Base-by-base conservation (phyloP, 2,797 vertebrate species). In the Takifugu ocellatus region DNA sequence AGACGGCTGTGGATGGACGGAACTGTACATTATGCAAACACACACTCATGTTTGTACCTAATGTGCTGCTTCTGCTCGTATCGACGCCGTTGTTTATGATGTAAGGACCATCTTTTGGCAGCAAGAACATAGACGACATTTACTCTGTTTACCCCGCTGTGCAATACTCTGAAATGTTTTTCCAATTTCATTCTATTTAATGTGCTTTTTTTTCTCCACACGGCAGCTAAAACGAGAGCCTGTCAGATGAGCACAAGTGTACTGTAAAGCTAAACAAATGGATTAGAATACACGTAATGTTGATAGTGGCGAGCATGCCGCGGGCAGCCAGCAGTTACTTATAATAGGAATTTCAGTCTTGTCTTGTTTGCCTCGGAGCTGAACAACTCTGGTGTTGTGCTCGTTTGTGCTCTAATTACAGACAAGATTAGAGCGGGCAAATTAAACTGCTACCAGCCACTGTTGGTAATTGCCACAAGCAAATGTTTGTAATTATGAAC, bases 401-500 rank as follows among this genome's bases (percentile, higher is more conserved):
- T 88, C 88, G 87, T 90, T 88, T 91, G 90, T 92, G 87, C 90
- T 91, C 89, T 92, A 93, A 93, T 93, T 93, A 93, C 91, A 91
- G 90, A 89, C 88, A 84, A 89, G 90, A 92, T 92, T 93, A 92
- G 88, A 92, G 90, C 83, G 77, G 87, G 90, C 87, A 91, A 90
- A 91, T 92, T 90, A 91, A 93, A 92, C 89, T 75, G 88, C 90
- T 91, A 91, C 85, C 87, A 91, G 92, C 90, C 89, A 89, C 91
- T 91, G 90, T 92, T 92, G 92, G 90, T 92, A 92, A 92, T 92
- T 91, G 90, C 90, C 92, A 90, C 89, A 88, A 92, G 92, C 92
- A 92, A 93, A 92, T 92, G 90, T 92, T 93, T 93, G 91, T 93
- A 92, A 93, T 92, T 93, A 92, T 92, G 90, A 91, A 91, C 90